Evolutionary conservation across 1,140 invertebrate genomes (phyloP).

Genomic region (Zaprionus ornatus): DNA sequence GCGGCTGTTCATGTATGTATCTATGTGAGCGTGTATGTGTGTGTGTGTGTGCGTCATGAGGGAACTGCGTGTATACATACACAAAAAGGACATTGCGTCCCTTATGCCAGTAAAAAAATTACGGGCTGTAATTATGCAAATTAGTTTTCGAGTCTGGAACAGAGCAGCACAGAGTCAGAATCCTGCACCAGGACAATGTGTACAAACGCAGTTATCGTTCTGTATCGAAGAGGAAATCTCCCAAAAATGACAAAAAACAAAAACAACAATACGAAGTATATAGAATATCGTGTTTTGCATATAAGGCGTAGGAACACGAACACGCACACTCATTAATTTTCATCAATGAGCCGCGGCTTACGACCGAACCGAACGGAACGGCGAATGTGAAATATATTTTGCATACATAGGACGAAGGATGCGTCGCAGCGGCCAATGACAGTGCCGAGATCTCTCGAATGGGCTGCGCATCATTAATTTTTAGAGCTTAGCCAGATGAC

Average conservation of each 20-base stretch:
- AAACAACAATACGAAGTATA: slow-evolving; percentile 18
- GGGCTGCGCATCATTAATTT: slow-evolving; percentile 80
- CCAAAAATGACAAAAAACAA: not conserved
- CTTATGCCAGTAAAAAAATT: slow-evolving; percentile 52
- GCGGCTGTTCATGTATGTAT: slow-evolving; percentile 34
- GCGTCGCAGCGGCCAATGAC: slow-evolving; percentile 65
- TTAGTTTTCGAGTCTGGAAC: slow-evolving; percentile 62
- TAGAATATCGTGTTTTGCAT: slow-evolving; percentile 37
- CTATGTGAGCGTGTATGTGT: slow-evolving; percentile 13
- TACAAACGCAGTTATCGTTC: slow-evolving; percentile 28
- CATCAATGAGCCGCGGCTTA: slow-evolving; percentile 79
- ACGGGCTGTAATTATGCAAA: slow-evolving; percentile 81
- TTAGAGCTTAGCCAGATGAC: slow-evolving; percentile 82
- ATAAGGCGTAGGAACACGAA: slow-evolving; percentile 60
- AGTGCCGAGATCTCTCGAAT: slow-evolving; percentile 65
- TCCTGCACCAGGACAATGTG: not conserved
- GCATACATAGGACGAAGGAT: slow-evolving; percentile 51
- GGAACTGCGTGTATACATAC: slow-evolving; percentile 29
- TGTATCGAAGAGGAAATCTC: slow-evolving; percentile 59
- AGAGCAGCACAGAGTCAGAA: slow-evolving; percentile 44
- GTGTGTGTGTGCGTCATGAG: slow-evolving; percentile 49
- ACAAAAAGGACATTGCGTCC: slow-evolving; percentile 77
- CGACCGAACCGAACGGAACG: slow-evolving; percentile 13
- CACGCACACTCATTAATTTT: slow-evolving; percentile 80
- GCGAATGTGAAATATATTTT: slow-evolving; percentile 71